Evolutionary conservation across 2,113 vertebrate species (phyloP), one percentile per base, ranked within the genome.

Genomic region (Melanostigma gelatinosum): DNA sequence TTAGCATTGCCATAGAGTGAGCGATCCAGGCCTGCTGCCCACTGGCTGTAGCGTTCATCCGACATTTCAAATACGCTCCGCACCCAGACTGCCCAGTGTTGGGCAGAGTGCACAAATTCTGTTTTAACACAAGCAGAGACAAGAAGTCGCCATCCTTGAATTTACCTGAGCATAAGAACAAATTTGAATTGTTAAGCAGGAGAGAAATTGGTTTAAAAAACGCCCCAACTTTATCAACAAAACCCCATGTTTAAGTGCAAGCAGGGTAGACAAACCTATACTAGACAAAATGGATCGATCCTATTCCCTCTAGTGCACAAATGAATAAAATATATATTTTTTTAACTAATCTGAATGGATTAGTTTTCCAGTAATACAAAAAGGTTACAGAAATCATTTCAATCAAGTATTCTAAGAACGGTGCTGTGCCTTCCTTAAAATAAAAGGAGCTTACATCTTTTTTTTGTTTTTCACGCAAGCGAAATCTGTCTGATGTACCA

Each of bases 1-100:
- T 77, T 86, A 77, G 75, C 58, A 50, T 75, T 70, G 64, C 50
- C 77, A 75, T 32, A 63, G 55, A 57, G 52, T 72, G 44, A 83
- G 78, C 27, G 52, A 13, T 65, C 34, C 32, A 32, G 77, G 78
- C 12, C 50, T 65, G 70, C 65, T 69, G 69, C 63, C 71, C 79
- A 82, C 61, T 65, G 63, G 57, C 57, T 66, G 67, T n/a, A 72
- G 61, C 55, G 3, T 60, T 70, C 65, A 54, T 70, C 20, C 57
- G 61, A 75, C 72, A 80, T 78, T 50, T 64, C 54, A 82, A 83
- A 75, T 64, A 77, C 15, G 70, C 57, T 57, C 52, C 32, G 18
- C 55, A 65, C 60, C 27, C 36, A 54, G 57, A 60, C 65, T 60
- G 6, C 64, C 54, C 13, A 57, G 15, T 29, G 61, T 18, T 27